Evolutionary conservation across 2,888 invertebrate species (phyloP), one percentile per base, ranked within the genome.

Genomic region (Cryptophagus acutangulus): DNA sequence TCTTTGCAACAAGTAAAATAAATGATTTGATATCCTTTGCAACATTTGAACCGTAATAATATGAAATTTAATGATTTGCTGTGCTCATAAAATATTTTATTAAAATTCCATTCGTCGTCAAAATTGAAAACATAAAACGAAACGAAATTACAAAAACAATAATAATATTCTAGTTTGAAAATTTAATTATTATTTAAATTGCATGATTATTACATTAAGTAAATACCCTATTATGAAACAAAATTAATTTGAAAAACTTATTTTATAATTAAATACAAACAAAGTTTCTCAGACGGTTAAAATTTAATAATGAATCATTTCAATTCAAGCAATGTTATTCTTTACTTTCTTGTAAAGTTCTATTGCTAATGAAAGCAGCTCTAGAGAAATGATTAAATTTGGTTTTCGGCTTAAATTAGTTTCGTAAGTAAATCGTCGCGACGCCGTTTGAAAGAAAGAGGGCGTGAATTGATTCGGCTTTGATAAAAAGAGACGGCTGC

Each of bases 301-400:
- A 62, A 63, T 65, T 62, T 62, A 66, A 64, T 65, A 66, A 63
- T 62, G 63, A 60, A 61, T 63, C 62, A 61, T 63, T 64, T 55
- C 59, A 60, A 65, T 64, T 61, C 59, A 52, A 56, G 58, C 55
- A 58, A 59, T 65, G 62, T 65, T 66, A 64, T 67, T 65, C 65
- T 65, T 65, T 62, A 63, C 61, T 62, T 63, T 62, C 52, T 61
- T 59, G 61, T 59, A 57, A 61, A 62, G 62, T 63, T 61, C 59
- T 61, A 66, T 61, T 59, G 60, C 63, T 61, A 65, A 63, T 63
- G 64, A 64, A 64, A 64, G 62, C 62, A 60, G 56, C 59, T 59
- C 56, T 54, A 49, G 54, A 55, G 59, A 57, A 64, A 63, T 63
- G 59, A 65, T 66, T 66, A 63, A 65, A 66, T 66, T 66, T 62